Percentiles rank a stretch among this genome's conserved stretches.
Evolutionary conservation across 2,113 vertebrate species (phyloP).

Genomic region (Microcebus murinus): DNA sequence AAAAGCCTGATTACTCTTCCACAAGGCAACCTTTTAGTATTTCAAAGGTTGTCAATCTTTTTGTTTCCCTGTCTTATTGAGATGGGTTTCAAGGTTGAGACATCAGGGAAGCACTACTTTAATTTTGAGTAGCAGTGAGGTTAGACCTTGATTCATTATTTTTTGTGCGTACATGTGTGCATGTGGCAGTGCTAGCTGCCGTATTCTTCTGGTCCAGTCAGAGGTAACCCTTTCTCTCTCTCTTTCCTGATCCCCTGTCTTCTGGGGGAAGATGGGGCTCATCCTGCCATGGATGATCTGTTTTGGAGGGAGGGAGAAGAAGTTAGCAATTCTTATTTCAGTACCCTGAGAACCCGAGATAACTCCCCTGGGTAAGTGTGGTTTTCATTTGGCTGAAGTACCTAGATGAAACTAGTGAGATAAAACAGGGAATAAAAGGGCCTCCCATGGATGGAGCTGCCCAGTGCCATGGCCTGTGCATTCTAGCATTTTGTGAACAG

Average conservation of each 20-base stretch:
- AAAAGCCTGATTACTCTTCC: not conserved
- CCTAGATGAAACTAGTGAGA: not conserved
- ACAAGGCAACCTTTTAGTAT: not conserved
- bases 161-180: not conserved
- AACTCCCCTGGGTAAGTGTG: not conserved
- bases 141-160: not conserved
- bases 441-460: not conserved
- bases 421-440: not conserved
- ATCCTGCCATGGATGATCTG: not conserved
- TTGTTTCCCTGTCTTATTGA: not conserved
- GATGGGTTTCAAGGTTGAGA: not conserved
- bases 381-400: not conserved
- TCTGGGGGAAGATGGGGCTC: too few species aligned
- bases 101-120: not conserved
- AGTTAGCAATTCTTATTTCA: not conserved
- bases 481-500: not conserved
- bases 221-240: not conserved
- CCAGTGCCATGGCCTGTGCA: not conserved
- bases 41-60: not conserved
- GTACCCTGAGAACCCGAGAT: not conserved
- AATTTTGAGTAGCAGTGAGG: not conserved
- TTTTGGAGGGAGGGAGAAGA: conserved; percentile 15
- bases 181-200: not conserved
- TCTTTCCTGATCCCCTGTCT: not conserved
- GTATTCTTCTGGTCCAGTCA: not conserved